Evolutionary conservation across 2,888 invertebrate species (phyloP), one percentile per base, ranked within the genome.

Genomic region (Pyrrhia umbra): DNA sequence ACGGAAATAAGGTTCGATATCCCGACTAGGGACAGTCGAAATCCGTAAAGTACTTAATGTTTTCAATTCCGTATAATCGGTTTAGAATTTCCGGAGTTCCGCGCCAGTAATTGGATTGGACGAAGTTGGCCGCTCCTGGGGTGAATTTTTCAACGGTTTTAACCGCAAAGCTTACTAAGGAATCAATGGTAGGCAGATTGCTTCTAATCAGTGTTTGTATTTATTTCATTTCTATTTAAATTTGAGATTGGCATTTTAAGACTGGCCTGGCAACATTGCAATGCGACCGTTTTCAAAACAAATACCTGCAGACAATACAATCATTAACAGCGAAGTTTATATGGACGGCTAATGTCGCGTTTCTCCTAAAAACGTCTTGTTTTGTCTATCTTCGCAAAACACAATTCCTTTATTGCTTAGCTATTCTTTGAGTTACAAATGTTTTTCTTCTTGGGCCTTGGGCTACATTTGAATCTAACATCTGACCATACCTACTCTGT

Each of bases 41-140:
- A 92, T 92, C 89, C 90, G 88, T 90, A 86, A 90, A 92, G 93
- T 94, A 92, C 94, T 93, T 94, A 94, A 94, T 94, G 94, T 94
- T 94, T 94, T 94, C 94, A 94, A 94, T 94, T 94, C 92, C 88
- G 92, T 92, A 93, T 94, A 94, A 94, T 94, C 94, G 94, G 94
- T 94, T 94, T 94, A 94, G 94, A 93, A 94, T 94, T 94, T 94
- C 91, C 93, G 88, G 91, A 89, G 93, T 93, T 91, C 89, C 90
- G 91, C 92, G 83, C 85, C 87, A 83, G 92, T 94, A 94, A 94
- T 94, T 94, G 94, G 93, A 94, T 93, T 92, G 90, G 88, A 81
- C 88, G 87, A 90, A 90, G 90, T 92, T 90, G 87, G 83, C 81
- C 86, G 85, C 71, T 73, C 83, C 78, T 75, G 85, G 88, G 91